Base-by-base conservation (phyloP, 2,797 vertebrate genomes). In the Holocentrus rufus region DNA sequence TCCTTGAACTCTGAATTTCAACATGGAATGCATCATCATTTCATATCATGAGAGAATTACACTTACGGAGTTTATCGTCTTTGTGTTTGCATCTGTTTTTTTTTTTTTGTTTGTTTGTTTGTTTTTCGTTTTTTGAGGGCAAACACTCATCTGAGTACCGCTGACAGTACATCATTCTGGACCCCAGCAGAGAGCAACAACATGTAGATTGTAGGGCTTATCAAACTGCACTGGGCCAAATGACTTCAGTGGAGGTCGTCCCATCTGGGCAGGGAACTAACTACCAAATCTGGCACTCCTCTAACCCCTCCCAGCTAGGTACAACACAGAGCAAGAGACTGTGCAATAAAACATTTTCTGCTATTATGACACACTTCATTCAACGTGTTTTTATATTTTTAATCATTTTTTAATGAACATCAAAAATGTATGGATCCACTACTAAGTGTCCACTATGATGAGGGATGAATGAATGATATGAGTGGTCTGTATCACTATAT, bases 311-410 rank as follows among this genome's bases (percentile, higher is more conserved):
- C 56, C 42, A 47, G 46, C 61, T 58, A 55, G 87, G 81, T 86
- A 87, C 89, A 86, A 83, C 83, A 69, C 81, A 86, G 75, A 85
- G 20, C 77, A 47, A 87, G 79, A 91, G 81, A 91, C 95, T 93
- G 94, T 96, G 94, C 95, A 95, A 95, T 95, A 94, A 92, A 81
- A 86, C 69, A 25, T 92, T 90, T 88, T 94, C 93, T 87, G 91
- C 88, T 93, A 88, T 57, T n/a, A 87, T 90, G 87, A 94, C 93
- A 95, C 93, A 88, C 87, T 89, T 90, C 88, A 91, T 89, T 90
- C 68, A 90, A 93, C 23, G 61, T 67, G 67, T 70, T 92, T 93
- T 93, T 93, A 89, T 88, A 88, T 76, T 91, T 91, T 84, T 85
- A 86, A 84, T 52, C 50, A 56, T 90, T 90, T 90, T 91, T 84